Evolutionary conservation across 2,888 invertebrate species (phyloP).

Genomic region (Heliconius sara): DNA sequence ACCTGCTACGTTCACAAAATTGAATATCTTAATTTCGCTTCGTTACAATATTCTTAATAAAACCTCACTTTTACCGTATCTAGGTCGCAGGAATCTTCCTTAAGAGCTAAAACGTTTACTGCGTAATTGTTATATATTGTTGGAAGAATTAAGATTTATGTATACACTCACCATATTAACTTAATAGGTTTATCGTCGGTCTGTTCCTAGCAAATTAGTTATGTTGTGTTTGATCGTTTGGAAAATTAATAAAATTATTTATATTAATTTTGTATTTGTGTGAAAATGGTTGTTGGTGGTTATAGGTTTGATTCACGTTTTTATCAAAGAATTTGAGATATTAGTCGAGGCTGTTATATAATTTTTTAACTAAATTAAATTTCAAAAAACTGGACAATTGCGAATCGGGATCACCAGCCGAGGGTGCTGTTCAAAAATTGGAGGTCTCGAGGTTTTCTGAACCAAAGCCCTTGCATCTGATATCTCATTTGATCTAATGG

Average conservation of each 20-base stretch:
- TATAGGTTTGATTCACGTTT: not conserved
- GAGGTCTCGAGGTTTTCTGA: too few relatives aligned
- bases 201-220: constrained; percentile 23
- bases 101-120: constrained; percentile 49
- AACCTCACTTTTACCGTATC: constrained; percentile 50
- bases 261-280: not conserved
- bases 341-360: too few relatives aligned
- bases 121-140: constrained; percentile 50
- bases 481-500: too few relatives aligned
- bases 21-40: constrained; percentile 35
- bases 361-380: too few relatives aligned
- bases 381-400: too few relatives aligned
- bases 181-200: constrained; percentile 40
- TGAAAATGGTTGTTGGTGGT: not conserved
- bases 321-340: not conserved
- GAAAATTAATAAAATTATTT: constrained; percentile 1
- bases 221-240: constrained; percentile 13
- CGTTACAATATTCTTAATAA: constrained; percentile 29
- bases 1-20: constrained; percentile 6
- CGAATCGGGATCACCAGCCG: too few relatives aligned
- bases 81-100: constrained; percentile 60
- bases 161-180: constrained; percentile 40
- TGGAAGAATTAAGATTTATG: constrained; percentile 47
- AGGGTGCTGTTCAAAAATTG: too few relatives aligned
- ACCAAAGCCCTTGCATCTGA: too few relatives aligned